A percentile compares a stretch with the other conserved stretches of the same genome.
phyloP scores from a whole-genome alignment of 2,888 invertebrate species.

The Lasioglossum pauxillum region DNA sequence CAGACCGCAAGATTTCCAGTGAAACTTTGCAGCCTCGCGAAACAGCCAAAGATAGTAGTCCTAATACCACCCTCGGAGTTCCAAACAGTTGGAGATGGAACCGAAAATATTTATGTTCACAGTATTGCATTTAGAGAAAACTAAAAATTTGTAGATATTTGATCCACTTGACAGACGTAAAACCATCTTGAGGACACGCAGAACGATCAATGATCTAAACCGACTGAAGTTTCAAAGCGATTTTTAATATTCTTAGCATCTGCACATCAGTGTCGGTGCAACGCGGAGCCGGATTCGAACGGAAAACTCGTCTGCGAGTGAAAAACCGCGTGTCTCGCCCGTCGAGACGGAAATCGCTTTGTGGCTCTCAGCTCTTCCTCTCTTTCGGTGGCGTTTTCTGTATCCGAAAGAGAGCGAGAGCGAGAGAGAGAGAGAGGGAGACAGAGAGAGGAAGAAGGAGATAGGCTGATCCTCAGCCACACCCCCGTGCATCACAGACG shows the following conservation, averaged over 20 bases:
- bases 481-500: constrained; percentile 52
- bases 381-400: constrained; percentile 46
- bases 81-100: neutral
- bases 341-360: constrained; percentile 33
- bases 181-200: neutral
- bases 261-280: neutral
- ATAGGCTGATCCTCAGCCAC: constrained; percentile 55
- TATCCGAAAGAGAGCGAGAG: constrained; percentile 18
- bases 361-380: constrained; percentile 16
- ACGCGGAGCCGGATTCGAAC: neutral
- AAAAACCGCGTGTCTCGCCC: neutral
- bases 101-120: neutral
- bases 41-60: neutral
- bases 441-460: constrained; percentile 9
- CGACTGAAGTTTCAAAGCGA: neutral
- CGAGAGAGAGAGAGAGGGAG: neutral
- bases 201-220: neutral
- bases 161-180: neutral
- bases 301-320: neutral
- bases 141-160: neutral
- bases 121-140: neutral
- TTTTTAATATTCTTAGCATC: neutral
- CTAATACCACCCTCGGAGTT: neutral
- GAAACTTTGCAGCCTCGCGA: neutral
- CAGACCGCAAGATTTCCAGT: neutral